These are phyloP conservation scores for Pantherophis vulpinus DNA, from an alignment of 2,797 vertebrate species.

Conservation along the genomic window DNA sequence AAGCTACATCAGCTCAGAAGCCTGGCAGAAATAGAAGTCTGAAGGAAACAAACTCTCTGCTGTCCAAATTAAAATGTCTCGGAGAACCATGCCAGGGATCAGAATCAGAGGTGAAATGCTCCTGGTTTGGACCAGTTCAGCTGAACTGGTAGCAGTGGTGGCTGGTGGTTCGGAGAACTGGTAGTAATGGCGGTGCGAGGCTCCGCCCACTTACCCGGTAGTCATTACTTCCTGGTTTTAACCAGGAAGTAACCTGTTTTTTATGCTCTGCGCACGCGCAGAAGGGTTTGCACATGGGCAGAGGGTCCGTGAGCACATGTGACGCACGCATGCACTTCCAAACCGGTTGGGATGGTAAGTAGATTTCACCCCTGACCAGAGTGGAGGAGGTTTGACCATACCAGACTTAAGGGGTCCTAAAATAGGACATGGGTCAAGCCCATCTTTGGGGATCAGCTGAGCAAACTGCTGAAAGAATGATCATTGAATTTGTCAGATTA, in stretches of 20 bases:
- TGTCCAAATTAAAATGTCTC: not conserved
- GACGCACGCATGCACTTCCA: no score
- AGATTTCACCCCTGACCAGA: not conserved
- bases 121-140: no score
- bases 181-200: rapidly evolving
- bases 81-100: not conserved
- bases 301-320: no score
- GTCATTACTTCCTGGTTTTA: no score
- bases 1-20: not conserved
- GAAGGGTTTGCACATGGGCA: no score
- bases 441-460: not conserved
- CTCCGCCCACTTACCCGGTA: no score
- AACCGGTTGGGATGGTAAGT: no score
- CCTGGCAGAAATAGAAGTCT: not conserved
- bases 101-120: no score
- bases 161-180: no score
- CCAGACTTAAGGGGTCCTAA: not conserved
- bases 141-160: no score
- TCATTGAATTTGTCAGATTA: not conserved
- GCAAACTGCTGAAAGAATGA: not conserved
- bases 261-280: no score
- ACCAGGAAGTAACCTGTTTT: no score
- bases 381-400: not conserved
- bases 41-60: not conserved
- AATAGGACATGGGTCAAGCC: not conserved